Conservation (phyloP, 2,888 invertebrate genomes). For the Ditula angustiorana region DNA sequence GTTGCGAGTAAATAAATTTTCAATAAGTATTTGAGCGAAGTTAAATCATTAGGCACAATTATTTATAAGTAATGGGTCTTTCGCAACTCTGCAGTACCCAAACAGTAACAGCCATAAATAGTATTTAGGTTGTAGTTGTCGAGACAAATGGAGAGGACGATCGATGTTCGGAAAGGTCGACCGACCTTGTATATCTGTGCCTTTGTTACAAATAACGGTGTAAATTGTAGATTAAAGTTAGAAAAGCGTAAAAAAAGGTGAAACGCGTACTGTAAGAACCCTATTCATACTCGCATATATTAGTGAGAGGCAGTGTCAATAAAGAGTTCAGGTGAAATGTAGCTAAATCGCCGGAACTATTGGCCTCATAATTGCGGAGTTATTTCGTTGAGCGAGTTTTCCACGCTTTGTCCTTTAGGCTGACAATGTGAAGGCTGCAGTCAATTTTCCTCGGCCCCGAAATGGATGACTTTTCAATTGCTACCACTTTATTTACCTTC, state of each 20-base stretch:
- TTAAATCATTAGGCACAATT: constrained; percentile 24
- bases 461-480: constrained; percentile 83
- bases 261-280: neutral
- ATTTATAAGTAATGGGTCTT: constrained; percentile 37
- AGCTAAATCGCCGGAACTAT: constrained; percentile 26
- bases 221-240: neutral
- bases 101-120: constrained; percentile 36
- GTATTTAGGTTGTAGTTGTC: constrained; percentile 32
- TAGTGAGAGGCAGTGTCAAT: neutral
- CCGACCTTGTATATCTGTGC: constrained; percentile 6
- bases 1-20: neutral
- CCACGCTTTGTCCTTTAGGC: constrained; percentile 59
- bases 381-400: constrained; percentile 62
- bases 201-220: constrained; percentile 12
- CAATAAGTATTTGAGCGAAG: constrained; percentile 1
- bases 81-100: constrained; percentile 21
- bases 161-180: constrained; percentile 31
- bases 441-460: constrained; percentile 51
- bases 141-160: constrained; percentile 32
- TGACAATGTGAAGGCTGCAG: constrained; percentile 62
- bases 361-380: constrained; percentile 43
- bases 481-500: constrained; percentile 73
- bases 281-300: neutral
- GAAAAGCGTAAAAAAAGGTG: no score
- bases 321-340: neutral